These are phyloP conservation scores for Philantomba maxwellii DNA, from an alignment of 2,113 vertebrate genomes.

Conservation along the genomic window DNA sequence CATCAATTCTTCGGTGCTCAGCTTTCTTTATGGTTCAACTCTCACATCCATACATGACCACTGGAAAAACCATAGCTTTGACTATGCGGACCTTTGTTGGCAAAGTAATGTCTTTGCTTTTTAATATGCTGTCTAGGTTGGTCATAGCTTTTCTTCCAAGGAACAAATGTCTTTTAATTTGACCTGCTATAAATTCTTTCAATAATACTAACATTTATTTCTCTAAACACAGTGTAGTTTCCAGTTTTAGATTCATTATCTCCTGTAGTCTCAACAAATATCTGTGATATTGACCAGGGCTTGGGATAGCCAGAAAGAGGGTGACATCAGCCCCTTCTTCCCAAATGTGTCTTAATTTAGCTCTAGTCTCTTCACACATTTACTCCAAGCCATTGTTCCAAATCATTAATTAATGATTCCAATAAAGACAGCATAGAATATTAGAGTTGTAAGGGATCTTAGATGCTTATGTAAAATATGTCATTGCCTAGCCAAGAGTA, in stretches of 20 bases:
- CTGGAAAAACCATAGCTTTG: neutral
- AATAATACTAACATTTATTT: neutral
- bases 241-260: neutral
- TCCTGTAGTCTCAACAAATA: neutral
- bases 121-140: neutral
- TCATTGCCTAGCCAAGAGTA: neutral
- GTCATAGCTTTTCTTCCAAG: neutral
- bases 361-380: neutral
- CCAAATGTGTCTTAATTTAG: neutral
- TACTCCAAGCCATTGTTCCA: neutral
- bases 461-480: neutral
- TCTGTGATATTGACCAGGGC: neutral
- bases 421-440: neutral
- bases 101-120: neutral
- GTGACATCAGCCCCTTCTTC: neutral
- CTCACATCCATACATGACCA: neutral
- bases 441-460: neutral
- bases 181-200: neutral
- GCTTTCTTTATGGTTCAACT: neutral
- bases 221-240: neutral
- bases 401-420: neutral
- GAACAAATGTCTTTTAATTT: neutral
- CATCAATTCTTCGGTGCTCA: accelerated
- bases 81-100: accelerated
- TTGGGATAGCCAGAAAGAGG: neutral